Evolutionary conservation across 2,888 invertebrate genomes (phyloP).

Genomic region (Venusia cambrica): DNA sequence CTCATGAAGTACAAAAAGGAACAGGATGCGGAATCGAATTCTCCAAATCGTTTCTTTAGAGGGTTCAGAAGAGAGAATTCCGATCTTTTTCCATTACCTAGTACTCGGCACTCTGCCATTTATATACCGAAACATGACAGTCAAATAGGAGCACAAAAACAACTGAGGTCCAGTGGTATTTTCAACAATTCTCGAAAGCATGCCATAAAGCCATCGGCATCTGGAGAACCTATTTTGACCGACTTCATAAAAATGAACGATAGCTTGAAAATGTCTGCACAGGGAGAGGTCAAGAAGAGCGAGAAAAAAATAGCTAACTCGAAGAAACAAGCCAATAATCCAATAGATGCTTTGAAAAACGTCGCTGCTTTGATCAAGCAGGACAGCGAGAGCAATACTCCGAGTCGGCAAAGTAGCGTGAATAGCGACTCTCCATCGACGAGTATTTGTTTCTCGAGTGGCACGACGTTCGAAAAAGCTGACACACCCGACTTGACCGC

Average conservation of each 20-base stretch:
- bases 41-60: slow-evolving; percentile 86
- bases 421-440: slow-evolving; percentile 71
- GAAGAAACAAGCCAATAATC: slow-evolving; percentile 52
- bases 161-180: slow-evolving; percentile 84
- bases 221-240: slow-evolving; percentile 86
- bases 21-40: slow-evolving; percentile 87
- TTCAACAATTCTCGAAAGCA: slow-evolving; percentile 85
- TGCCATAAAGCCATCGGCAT: slow-evolving; percentile 58
- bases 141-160: slow-evolving; percentile 69
- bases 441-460: slow-evolving; percentile 59
- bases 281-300: slow-evolving; percentile 58
- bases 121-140: slow-evolving; percentile 81
- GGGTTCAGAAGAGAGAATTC: slow-evolving; percentile 92
- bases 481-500: slow-evolving; percentile 66
- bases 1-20: slow-evolving; percentile 83
- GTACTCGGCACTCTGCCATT: slow-evolving; percentile 87
- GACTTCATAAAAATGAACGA: slow-evolving; percentile 84
- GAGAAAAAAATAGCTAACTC: slow-evolving; percentile 50
- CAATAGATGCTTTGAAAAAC: slow-evolving; percentile 68
- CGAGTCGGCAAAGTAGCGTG: slow-evolving; percentile 66
- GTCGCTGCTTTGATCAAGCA: slow-evolving; percentile 69
- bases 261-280: slow-evolving; percentile 70
- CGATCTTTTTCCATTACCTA: slow-evolving; percentile 89
- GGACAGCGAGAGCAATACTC: slow-evolving; percentile 58
- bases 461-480: slow-evolving; percentile 59